Evolutionary conservation across 2,888 invertebrate species (phyloP), one percentile per base, ranked within the genome.

Genomic region (Rosalia funebris): DNA sequence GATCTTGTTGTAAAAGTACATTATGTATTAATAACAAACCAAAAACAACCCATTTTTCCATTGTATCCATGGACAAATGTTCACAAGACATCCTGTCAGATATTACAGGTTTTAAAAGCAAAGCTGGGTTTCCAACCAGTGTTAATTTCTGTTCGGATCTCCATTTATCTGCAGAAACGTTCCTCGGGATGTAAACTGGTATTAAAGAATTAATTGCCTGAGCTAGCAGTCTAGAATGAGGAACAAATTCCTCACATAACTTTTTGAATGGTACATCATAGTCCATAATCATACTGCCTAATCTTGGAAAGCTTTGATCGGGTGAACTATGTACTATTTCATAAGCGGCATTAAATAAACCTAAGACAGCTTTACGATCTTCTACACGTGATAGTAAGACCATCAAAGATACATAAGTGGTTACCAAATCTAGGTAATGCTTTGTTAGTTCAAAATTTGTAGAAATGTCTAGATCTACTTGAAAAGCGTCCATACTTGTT

Each of bases 51-150:
- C 98, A 99, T 75, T 95, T 88, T 78, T 99, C 99, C 86, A 99
- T 91, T 34, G 89, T 87, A 77, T 99, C 98, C 60, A 98, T 82
- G 0, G 98, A 97, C 47, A 99, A 83, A 81, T 94, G 98, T 84
- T 99, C 99, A 81, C 98, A 98, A 1, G 98, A 97, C 88, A 98
- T 96, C 15, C 93, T 94, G 72, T 97, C 97, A 0, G 96, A 96
- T 72, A 94, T 91, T 0, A 96, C 92, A 2, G 98, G 96, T 80
- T 96, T 97, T 14, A 98, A 83, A 53, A 99, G 87, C 75, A 95
- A 92, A n/a, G 92, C 89, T 0, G 99, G 97, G 81, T 95, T 96
- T 19, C 96, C 93, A 1, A 98, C 93, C 37, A 99, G 84, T 75
- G 97, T 98, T 25, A 98, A 83, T 80, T 95, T 95, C 76, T 95